Evolutionary conservation across 2,113 vertebrate species (phyloP).

Genomic region (Pseudopodoces humilis): DNA sequence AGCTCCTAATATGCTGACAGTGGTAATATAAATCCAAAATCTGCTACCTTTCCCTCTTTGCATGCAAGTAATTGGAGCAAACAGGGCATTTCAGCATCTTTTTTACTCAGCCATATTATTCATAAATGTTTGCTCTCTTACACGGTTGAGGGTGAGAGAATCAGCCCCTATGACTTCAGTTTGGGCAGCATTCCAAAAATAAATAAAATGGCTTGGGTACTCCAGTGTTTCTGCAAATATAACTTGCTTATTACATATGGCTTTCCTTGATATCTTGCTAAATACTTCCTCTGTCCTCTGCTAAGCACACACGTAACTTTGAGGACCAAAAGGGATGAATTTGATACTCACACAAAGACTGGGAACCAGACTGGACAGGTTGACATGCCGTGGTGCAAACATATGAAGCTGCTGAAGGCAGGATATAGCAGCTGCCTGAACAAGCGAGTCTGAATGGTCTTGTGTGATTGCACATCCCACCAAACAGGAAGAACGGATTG

Average conservation of each 20-base stretch:
- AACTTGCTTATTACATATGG: neutral
- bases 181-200: neutral
- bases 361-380: constrained; percentile 95
- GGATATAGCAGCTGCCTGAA: constrained; percentile 97
- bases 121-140: neutral
- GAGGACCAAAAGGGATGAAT: neutral
- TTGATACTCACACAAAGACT: constrained; percentile 87
- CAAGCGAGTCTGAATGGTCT: constrained; percentile 96
- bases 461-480: constrained; percentile 99
- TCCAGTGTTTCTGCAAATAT: neutral
- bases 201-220: neutral
- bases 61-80: neutral
- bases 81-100: neutral
- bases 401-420: constrained; percentile 99
- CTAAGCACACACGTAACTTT: neutral
- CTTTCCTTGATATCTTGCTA: neutral
- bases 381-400: constrained; percentile 97
- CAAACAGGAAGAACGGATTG: constrained; percentile 96
- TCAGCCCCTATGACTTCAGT: neutral
- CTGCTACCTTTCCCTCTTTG: neutral
- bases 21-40: neutral
- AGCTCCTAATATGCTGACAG: neutral
- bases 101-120: neutral
- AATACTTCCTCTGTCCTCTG: neutral
- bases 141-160: neutral